These are phyloP conservation scores for Formica aserva DNA, from an alignment of 2,888 invertebrate genomes.

Conservation along the genomic window DNA sequence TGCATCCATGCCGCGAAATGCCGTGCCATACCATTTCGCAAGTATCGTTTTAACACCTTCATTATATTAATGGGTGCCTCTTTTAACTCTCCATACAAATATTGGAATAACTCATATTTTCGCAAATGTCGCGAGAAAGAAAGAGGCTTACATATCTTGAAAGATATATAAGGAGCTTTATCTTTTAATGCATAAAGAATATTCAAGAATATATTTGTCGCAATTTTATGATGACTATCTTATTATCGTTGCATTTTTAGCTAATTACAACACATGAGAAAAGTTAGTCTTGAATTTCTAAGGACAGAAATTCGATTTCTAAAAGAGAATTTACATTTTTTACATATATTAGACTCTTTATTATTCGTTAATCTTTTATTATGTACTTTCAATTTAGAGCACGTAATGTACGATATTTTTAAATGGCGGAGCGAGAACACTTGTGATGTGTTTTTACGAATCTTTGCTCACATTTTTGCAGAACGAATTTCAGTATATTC, in stretches of 20 bases:
- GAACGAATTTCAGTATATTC: not conserved
- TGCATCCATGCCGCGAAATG: conserved; percentile 1
- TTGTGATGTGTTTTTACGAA: not conserved
- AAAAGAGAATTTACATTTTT: not conserved
- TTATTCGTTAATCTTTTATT: too few species aligned
- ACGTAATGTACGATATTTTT: too few species aligned
- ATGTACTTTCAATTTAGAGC: too few species aligned
- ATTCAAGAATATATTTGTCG: not conserved
- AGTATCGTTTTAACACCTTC: conserved; percentile 25
- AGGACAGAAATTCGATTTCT: not conserved
- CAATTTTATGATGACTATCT: not conserved
- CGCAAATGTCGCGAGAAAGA: not conserved
- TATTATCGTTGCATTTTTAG: not conserved
- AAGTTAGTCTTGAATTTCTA: conserved; percentile 10
- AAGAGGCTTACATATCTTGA: not conserved
- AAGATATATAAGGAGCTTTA: not conserved
- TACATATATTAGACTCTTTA: not conserved
- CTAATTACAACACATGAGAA: not conserved
- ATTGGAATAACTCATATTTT: conserved; percentile 1
- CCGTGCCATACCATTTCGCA: not conserved
- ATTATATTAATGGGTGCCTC: conserved; percentile 36
- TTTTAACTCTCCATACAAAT: not conserved
- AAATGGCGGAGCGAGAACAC: too few species aligned
- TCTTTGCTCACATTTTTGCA: not conserved
- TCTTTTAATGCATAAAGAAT: not conserved